Conservation (phyloP, 2,797 vertebrate species). For the Hydrocynus forskahlii region DNA sequence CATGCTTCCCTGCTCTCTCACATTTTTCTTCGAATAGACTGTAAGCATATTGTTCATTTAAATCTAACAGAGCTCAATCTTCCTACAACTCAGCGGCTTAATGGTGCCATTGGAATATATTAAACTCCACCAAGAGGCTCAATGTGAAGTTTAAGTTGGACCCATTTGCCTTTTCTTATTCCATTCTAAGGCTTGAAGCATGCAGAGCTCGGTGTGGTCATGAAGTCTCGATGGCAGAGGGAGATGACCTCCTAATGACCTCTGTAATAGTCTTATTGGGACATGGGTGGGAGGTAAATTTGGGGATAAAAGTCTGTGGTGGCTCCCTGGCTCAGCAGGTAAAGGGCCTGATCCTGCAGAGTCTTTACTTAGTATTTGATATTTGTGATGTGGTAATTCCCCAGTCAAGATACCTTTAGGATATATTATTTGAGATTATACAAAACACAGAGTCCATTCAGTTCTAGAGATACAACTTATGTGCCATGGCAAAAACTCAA, state of each 20-base stretch:
- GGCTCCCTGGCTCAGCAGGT: background rate
- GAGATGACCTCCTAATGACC: conserved; percentile 39
- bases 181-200: background rate
- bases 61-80: conserved; percentile 57
- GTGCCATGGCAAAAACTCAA: background rate
- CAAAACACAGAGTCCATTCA: background rate
- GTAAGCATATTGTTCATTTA: conserved; percentile 53
- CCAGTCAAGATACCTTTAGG: background rate
- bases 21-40: conserved; percentile 40
- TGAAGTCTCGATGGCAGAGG: background rate
- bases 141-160: conserved; percentile 14
- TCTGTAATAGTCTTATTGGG: background rate
- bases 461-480: background rate
- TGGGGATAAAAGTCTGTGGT: background rate
- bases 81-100: conserved; percentile 50
- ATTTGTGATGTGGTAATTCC: background rate
- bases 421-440: background rate
- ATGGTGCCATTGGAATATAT: conserved; percentile 50
- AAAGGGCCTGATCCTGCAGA: background rate
- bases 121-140: conserved; percentile 29
- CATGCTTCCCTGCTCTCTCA: conserved; percentile 23
- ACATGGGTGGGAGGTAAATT: background rate
- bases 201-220: background rate
- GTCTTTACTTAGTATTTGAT: background rate
- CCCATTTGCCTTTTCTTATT: background rate